Conservation (phyloP, 37 sponge, comb jelly and placozoan species). For the Hormiphora californensis region DNA sequence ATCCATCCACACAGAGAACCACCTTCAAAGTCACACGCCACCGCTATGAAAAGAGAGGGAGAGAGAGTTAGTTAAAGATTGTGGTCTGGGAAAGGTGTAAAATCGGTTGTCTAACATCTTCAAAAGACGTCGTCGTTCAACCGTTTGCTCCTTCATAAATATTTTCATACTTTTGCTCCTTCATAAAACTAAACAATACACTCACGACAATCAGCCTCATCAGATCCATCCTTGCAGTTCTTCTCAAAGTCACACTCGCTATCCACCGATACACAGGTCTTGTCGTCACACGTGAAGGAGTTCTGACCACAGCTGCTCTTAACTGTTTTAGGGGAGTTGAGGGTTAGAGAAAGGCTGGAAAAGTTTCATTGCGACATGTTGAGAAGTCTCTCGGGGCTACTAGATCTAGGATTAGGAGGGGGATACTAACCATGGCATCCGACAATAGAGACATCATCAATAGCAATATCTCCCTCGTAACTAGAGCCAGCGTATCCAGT, state of each 20-base stretch:
- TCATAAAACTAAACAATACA: too few species aligned
- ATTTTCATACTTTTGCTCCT: too few species aligned
- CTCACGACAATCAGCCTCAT: conserved; percentile 52
- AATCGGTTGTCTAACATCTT: too few species aligned
- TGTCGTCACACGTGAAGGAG: conserved; percentile 31
- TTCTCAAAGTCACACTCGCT: conserved; percentile 54
- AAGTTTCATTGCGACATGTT: neutral
- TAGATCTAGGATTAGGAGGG: too few species aligned
- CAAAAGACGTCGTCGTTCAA: too few species aligned
- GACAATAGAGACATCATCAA: conserved; percentile 57
- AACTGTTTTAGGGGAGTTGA: neutral
- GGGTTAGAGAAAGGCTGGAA: neutral
- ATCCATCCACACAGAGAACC: conserved; percentile 26
- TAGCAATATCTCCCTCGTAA: conserved; percentile 57
- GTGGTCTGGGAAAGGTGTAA: too few species aligned
- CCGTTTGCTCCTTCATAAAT: too few species aligned
- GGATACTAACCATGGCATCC: conserved; percentile 50
- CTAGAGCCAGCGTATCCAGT: conserved; percentile 51
- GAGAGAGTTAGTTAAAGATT: too few species aligned
- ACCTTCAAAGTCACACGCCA: conserved; percentile 46
- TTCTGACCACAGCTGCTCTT: conserved; percentile 49
- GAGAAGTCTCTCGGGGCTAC: too few species aligned
- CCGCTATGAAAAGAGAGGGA: neutral
- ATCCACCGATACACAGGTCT: neutral
- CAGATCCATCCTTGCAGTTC: conserved; percentile 55